These are phyloP conservation scores for Mystacides longicornis DNA, from an alignment of 2,888 invertebrate species.

Conservation along the genomic window DNA sequence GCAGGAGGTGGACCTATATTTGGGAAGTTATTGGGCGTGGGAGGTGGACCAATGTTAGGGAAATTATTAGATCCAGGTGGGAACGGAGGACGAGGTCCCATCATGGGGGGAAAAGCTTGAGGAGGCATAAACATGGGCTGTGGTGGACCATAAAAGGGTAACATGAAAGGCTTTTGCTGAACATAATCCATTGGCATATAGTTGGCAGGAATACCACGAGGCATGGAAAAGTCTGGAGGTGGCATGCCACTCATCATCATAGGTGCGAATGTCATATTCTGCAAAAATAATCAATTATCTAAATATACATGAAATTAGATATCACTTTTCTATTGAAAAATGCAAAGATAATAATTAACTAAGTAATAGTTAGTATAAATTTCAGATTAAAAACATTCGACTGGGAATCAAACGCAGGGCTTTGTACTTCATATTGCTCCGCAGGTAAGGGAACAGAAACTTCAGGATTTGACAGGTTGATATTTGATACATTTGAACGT, in stretches of 20 bases:
- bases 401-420: too few relatives aligned
- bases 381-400: too few relatives aligned
- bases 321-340: too few relatives aligned
- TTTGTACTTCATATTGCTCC: too few relatives aligned
- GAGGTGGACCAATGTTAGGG: conserved; percentile 1
- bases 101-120: conserved; percentile 11
- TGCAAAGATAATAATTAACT: too few relatives aligned
- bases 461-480: too few relatives aligned
- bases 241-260: conserved; percentile 19
- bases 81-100: conserved; percentile 18
- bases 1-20: conserved; percentile 14
- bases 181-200: conserved; percentile 20
- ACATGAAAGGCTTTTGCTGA: conserved; percentile 18
- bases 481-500: too few relatives aligned
- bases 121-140: conserved; percentile 21
- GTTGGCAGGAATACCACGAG: conserved; percentile 6
- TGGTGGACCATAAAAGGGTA: conserved; percentile 19
- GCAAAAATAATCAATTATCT: conserved; percentile 15
- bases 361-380: too few relatives aligned
- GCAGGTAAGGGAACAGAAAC: too few relatives aligned
- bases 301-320: too few relatives aligned
- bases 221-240: conserved; percentile 10
- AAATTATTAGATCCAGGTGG: conserved; percentile 8
- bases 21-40: conserved; percentile 9
- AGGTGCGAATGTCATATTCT: conserved; percentile 15